Evolutionary conservation across 2,888 invertebrate genomes (phyloP).

Genomic region (Thyatira batis): DNA sequence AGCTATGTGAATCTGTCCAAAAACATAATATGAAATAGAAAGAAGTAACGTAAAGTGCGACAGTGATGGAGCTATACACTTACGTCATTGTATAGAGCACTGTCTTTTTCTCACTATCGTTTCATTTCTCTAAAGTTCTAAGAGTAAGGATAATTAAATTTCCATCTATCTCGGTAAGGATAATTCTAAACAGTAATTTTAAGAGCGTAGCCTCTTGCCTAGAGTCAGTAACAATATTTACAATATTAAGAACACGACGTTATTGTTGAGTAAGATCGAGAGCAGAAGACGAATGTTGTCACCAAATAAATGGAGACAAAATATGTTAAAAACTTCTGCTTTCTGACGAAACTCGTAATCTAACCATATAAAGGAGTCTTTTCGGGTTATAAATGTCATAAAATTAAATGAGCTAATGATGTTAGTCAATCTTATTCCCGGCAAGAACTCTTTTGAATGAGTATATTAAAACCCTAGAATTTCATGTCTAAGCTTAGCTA

Average conservation of each 20-base stretch:
- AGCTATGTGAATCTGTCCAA: no score
- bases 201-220: background rate
- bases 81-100: background rate
- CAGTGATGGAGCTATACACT: background rate
- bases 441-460: conserved; percentile 11
- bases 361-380: no score
- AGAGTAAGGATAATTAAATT: background rate
- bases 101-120: background rate
- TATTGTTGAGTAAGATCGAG: background rate
- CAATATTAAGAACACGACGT: background rate
- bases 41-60: background rate
- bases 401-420: no score
- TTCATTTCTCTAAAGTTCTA: background rate
- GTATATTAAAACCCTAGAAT: conserved; percentile 44
- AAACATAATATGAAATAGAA: no score
- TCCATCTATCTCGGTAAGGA: background rate
- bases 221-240: background rate
- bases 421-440: no score
- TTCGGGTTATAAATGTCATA: no score
- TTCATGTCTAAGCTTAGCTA: background rate
- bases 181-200: background rate
- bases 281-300: background rate
- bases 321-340: background rate
- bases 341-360: no score
- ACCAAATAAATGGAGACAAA: background rate